Base-by-base conservation (phyloP, 2,113 vertebrate species). In the Amphiprion percula region DNA sequence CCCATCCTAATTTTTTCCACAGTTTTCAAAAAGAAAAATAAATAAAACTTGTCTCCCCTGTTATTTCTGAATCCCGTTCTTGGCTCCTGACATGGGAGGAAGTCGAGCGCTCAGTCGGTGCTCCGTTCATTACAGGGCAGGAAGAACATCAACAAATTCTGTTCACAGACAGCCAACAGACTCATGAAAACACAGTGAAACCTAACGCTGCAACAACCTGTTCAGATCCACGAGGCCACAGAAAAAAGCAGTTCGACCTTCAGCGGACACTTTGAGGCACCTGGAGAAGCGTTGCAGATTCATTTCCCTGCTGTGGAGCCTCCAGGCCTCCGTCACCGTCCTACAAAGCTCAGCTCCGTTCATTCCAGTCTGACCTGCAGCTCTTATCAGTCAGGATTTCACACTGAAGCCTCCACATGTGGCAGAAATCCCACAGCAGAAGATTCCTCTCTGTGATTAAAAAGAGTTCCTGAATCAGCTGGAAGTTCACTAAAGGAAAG, bases 81-180 rank as follows among this genome's bases (percentile, higher is more conserved):
- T n/a, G 77, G 73, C 74, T 86, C 46, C 44, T 68, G 77, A 75
- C 65, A 33, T 60, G 0, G 65, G 39, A 72, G 54, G 69, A 87
- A 85, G 63, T 21, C 3, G 24, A 80, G 83, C 55, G 49, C 78
- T 76, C 84, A 84, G 68, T 69, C 65, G 10, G 11, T 28, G 54
- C 79, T 64, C 65, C 65, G 77, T 81, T 88, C 87, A 85, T 88
- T 85, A 85, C 33, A 23, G 71, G 64, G 49, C 70, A 60, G 68
- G 74, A 39, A 64, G 46, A 61, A 68, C 62, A 86, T 78, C 75
- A 80, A 81, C 84, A 79, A 71, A 66, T 59, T 74, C 59, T 77
- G 53, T 47, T n/a, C 26, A 47, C 68, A 63, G n/a, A 74, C 63
- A 63, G 44, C 1, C 10, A 15, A 72, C 5, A 24, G 23, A 50